Conservation (phyloP, 2,888 invertebrate species). For the Cerceris rybyensis region DNA sequence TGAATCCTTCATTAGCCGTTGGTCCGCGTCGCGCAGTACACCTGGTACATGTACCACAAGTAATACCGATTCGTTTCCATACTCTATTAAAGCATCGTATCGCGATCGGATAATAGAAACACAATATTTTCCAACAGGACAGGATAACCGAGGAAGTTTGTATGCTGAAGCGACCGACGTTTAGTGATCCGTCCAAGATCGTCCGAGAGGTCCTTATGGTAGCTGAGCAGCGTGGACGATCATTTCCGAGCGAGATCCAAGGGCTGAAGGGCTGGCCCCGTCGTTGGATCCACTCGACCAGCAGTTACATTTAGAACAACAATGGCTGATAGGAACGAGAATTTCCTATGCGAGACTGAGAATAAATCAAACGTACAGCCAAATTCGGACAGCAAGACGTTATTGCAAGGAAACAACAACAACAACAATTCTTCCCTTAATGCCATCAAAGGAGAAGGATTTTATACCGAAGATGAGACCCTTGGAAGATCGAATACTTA, state of each 20-base stretch:
- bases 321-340: constrained; percentile 72
- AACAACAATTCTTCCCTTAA: constrained; percentile 47
- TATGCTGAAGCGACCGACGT: constrained; percentile 73
- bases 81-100: no score
- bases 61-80: no score
- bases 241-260: constrained; percentile 74
- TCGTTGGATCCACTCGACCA: constrained; percentile 76
- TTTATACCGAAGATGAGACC: constrained; percentile 54
- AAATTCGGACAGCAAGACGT: constrained; percentile 23
- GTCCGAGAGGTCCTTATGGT: constrained; percentile 77
- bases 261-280: constrained; percentile 79
- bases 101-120: neutral
- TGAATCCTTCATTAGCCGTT: neutral
- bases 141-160: constrained; percentile 70
- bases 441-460: constrained; percentile 15
- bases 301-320: constrained; percentile 75
- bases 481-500: constrained; percentile 25
- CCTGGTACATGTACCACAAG: no score
- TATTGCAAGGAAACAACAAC: constrained; percentile 49
- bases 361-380: constrained; percentile 29
- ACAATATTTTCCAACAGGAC: constrained; percentile 53
- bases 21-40: neutral
- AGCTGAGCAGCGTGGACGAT: constrained; percentile 70
- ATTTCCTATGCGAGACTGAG: constrained; percentile 56
- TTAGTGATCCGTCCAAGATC: constrained; percentile 64